phyloP scores from a whole-genome alignment of 2,113 vertebrate species.

The Psettodes erumei region DNA sequence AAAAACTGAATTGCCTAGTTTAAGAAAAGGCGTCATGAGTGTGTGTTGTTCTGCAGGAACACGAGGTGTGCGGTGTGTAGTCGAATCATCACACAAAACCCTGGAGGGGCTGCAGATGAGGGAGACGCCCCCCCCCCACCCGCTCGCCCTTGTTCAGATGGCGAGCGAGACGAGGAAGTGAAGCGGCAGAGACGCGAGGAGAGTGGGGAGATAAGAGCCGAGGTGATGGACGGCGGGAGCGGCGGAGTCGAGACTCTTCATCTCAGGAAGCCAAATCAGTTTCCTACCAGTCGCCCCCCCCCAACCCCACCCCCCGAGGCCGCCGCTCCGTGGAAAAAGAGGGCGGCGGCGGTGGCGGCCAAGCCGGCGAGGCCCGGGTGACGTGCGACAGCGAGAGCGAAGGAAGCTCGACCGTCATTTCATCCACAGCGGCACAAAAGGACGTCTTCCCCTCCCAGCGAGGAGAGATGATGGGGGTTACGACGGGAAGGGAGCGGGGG shows the following conservation, averaged over 20 bases:
- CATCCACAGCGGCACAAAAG: conserved; percentile 38
- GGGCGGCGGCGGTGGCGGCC: too few species aligned
- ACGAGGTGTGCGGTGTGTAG: too few species aligned
- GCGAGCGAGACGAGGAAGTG: conserved; percentile 14
- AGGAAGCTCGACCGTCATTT: conserved; percentile 41
- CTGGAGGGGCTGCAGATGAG: background rate
- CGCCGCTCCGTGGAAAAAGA: too few species aligned
- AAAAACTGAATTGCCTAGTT: too few species aligned
- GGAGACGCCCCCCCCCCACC: too few species aligned
- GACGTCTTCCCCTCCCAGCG: background rate
- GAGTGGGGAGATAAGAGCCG: conserved; percentile 47
- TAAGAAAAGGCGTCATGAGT: too few species aligned
- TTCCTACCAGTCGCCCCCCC: conserved; percentile 57
- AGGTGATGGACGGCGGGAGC: conserved; percentile 57
- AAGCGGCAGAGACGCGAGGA: background rate
- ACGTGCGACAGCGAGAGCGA: conserved; percentile 46
- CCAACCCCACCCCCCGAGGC: too few species aligned
- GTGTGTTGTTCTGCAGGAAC: too few species aligned
- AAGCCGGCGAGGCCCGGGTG: conserved; percentile 24
- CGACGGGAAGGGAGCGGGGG: background rate
- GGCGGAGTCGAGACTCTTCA: conserved; percentile 61
- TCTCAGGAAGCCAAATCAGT: conserved; percentile 68
- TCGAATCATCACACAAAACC: too few species aligned
- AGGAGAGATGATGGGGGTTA: conserved; percentile 16
- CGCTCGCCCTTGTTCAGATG: background rate